phyloP scores from a whole-genome alignment of 2,888 invertebrate species.

The Mechanitis messenoides region DNA sequence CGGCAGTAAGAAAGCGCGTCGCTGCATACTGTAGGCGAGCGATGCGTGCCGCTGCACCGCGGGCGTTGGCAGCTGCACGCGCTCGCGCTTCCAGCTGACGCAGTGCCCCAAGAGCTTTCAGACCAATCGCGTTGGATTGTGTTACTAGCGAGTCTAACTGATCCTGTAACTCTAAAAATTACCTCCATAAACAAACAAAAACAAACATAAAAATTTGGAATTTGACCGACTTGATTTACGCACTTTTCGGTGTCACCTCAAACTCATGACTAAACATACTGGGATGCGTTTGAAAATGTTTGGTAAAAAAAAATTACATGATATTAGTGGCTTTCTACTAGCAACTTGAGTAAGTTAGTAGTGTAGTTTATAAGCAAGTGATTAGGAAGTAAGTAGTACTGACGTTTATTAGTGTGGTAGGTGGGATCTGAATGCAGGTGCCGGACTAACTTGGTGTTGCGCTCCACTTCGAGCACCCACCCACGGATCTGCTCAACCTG shows the following conservation, averaged over 20 bases:
- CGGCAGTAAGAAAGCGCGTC: slow-evolving; percentile 59
- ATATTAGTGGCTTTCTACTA: no score
- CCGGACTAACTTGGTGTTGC: slow-evolving; percentile 66
- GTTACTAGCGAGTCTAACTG: slow-evolving; percentile 77
- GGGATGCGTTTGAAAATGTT: no score
- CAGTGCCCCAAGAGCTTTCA: slow-evolving; percentile 73
- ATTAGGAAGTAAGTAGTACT: slow-evolving; percentile 25
- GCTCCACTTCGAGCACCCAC: slow-evolving; percentile 70
- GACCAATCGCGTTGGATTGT: slow-evolving; percentile 69
- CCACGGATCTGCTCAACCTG: slow-evolving; percentile 70
- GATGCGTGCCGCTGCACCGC: slow-evolving; percentile 64
- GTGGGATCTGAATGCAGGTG: slow-evolving; percentile 77
- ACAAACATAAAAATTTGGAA: no score
- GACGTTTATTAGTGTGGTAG: slow-evolving; percentile 62
- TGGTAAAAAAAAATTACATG: no score
- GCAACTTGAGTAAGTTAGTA: no score
- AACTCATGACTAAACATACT: no score
- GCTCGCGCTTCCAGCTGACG: slow-evolving; percentile 61
- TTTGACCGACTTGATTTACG: no score
- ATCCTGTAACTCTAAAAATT: slow-evolving; percentile 72
- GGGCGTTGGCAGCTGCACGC: slow-evolving; percentile 33
- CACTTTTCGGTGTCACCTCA: no score
- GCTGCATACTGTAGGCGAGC: slow-evolving; percentile 61
- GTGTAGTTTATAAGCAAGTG: no score
- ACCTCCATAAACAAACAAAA: no score